phyloP scores from a whole-genome alignment of 2,797 vertebrate genomes.

The Garrulus glandarius region DNA sequence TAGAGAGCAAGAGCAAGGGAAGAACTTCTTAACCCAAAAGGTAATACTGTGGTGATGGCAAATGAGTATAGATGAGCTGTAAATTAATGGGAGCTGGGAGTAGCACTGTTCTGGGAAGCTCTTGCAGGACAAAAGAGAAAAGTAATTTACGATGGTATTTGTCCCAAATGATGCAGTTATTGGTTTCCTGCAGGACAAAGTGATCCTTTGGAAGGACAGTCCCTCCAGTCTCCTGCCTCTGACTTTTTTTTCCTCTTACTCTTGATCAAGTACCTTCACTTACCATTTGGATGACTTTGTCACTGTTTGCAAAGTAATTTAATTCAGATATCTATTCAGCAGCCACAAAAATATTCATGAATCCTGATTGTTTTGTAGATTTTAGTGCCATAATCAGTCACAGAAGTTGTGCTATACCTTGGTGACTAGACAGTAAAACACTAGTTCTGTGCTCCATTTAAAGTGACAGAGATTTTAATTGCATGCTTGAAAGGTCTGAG shows the following conservation, averaged over 20 bases:
- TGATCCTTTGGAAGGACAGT: background rate
- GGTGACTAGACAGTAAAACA: conserved; percentile 31
- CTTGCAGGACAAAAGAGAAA: background rate
- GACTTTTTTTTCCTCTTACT: background rate
- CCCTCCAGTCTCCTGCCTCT: background rate
- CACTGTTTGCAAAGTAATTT: conserved; percentile 17
- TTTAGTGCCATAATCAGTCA: conserved; percentile 46
- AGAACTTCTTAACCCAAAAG: background rate
- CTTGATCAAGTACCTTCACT: background rate
- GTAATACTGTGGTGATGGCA: background rate
- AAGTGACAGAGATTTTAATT: conserved; percentile 68
- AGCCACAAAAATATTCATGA: conserved; percentile 18
- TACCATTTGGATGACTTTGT: conserved; percentile 8
- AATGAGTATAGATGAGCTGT: background rate
- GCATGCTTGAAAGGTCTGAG: conserved; percentile 35
- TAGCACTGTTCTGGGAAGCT: background rate
- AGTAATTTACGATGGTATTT: background rate
- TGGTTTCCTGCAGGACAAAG: background rate
- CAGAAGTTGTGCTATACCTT: background rate
- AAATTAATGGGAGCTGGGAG: background rate
- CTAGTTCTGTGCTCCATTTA: background rate
- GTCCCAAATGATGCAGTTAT: background rate
- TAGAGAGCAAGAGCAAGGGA: background rate
- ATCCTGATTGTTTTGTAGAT: conserved; percentile 45
- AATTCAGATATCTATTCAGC: background rate